Base-by-base conservation (phyloP, 2,797 vertebrate species). In the Eupleurogrammus muticus region DNA sequence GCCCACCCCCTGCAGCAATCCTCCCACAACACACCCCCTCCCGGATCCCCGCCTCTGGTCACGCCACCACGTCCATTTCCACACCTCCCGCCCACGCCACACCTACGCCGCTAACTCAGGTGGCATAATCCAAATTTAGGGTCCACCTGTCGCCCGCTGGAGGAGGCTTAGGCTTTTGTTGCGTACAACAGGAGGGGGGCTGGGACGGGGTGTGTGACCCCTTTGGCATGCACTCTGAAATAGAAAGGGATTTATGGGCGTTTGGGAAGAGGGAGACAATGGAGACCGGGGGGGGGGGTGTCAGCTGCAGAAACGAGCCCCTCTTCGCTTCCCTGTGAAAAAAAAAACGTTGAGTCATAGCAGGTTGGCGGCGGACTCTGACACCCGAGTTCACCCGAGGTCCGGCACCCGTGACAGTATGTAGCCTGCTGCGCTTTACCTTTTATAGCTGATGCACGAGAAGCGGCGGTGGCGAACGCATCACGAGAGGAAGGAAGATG, bases 201-300 rank as follows among this genome's bases (percentile, higher is more conserved):
- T 61, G 49, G 74, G 67, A 3, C 21, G 70, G 81, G 69, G 60
- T 59, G 49, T 58, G 48, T 89, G 93, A 94, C 89, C 91, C 87
- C 82, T 85, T 87, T 90, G 93, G 92, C 91, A 93, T 94, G 91
- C 70, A 79, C 84, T 86, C 90, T 76, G 88, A 94, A 95, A 94
- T 94, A 94, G 93, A 87, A 88, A 73, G 40, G 77, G 88, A 90
- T 92, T 90, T 89, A 80, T 77, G 57, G 80, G 70, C 38, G 70
- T 49, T 65, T 59, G 61, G 79, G 87, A 77, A 70, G n/a, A n/a
- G 75, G 85, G 54, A 82, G 86, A 94, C 93, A 94, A 94, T 90
- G 79, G 84, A 66, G 61, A 75, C 67, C 64, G 63, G 64, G 64
- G 51, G 52, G 17, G 69, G 62, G n/a, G n/a, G n/a, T n/a, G n/a